Conservation (phyloP, 2,113 vertebrate species). For the Cyprichromis sp. region DNA sequence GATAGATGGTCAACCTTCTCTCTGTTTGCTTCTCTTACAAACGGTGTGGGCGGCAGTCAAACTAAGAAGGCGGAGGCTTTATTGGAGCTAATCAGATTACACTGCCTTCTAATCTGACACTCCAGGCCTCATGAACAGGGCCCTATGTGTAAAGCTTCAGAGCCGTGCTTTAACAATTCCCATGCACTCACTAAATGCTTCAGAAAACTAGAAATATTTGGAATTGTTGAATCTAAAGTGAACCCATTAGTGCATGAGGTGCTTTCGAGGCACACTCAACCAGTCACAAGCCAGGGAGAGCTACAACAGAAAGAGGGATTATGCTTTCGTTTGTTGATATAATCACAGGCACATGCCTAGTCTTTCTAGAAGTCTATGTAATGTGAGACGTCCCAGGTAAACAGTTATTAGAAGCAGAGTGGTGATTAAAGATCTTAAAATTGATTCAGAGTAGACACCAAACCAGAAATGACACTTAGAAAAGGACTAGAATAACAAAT, state of each 20-base stretch:
- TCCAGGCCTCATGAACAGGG: not conserved
- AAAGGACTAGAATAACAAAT: not conserved
- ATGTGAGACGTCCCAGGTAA: not conserved
- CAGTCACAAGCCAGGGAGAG: not conserved
- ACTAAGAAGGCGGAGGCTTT: not conserved
- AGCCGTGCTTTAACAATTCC: rapidly evolving
- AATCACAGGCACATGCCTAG: not conserved
- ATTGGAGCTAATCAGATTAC: constrained; percentile 32
- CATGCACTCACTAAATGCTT: not conserved
- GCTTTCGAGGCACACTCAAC: not conserved
- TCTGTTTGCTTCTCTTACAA: not conserved
- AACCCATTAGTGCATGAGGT: not conserved
- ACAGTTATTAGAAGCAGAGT: not conserved
- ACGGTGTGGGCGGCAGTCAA: not conserved
- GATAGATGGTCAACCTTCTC: not conserved
- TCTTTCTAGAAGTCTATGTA: not conserved
- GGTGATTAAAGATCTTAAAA: not conserved
- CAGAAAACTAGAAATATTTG: not conserved
- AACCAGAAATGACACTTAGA: not conserved
- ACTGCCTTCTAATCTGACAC: constrained; percentile 20
- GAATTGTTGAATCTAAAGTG: not conserved
- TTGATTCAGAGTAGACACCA: not conserved
- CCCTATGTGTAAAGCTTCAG: not conserved
- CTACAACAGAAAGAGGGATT: not conserved
- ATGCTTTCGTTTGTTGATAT: not conserved